Percentiles rank a stretch among this genome's conserved stretches.
Evolutionary conservation across 2,113 vertebrate genomes (phyloP).

Genomic region (Nibea albiflora): DNA sequence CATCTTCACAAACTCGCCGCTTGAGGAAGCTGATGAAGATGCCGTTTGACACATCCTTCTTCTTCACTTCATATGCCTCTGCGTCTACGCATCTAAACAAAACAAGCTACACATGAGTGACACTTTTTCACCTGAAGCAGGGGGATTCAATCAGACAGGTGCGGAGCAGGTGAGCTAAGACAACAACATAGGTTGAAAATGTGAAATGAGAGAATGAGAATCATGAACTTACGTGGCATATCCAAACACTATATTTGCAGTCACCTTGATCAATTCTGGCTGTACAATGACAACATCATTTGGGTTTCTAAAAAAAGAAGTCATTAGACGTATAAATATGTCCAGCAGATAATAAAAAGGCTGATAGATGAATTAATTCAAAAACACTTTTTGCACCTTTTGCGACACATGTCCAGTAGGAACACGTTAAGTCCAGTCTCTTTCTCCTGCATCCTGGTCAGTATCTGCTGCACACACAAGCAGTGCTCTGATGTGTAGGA

Average conservation of each 20-base stretch:
- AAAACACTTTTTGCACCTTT: slow-evolving; percentile 80
- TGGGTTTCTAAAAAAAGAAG: slow-evolving; percentile 83
- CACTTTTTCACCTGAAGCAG: neutral
- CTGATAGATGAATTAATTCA: neutral
- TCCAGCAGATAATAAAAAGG: neutral
- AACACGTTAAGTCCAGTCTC: slow-evolving; percentile 89
- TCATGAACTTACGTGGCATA: slow-evolving; percentile 88
- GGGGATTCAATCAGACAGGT: neutral
- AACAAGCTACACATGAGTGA: neutral
- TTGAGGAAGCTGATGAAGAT: slow-evolving; percentile 90
- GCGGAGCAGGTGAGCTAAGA: too few relatives aligned
- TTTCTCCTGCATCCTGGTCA: slow-evolving; percentile 89
- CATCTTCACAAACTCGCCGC: slow-evolving; percentile 85
- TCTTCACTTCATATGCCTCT: slow-evolving; percentile 89
- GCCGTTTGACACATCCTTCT: slow-evolving; percentile 85
- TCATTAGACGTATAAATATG: neutral
- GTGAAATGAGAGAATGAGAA: too few relatives aligned
- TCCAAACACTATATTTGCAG: slow-evolving; percentile 90
- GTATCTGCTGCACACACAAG: slow-evolving; percentile 88
- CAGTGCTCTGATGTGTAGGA: slow-evolving; percentile 88
- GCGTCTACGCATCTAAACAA: slow-evolving; percentile 86
- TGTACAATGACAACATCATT: slow-evolving; percentile 86
- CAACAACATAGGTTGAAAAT: neutral
- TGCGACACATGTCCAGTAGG: slow-evolving; percentile 92
- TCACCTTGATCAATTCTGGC: slow-evolving; percentile 86